Evolutionary conservation across 2,113 vertebrate species (phyloP).

Genomic region (Morone saxatilis): DNA sequence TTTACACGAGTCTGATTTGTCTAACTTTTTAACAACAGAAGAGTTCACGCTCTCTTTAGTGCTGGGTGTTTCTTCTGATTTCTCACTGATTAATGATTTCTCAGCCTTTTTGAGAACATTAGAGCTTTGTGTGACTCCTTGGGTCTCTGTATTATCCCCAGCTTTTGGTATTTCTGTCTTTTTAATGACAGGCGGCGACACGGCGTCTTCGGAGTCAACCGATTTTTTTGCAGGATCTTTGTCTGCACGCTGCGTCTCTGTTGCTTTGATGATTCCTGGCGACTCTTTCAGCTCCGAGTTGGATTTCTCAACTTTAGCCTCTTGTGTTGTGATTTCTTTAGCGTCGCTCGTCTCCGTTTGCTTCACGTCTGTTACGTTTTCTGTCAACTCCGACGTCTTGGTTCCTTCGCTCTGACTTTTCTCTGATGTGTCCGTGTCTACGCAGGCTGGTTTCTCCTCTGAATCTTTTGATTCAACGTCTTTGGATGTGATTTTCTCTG

Average conservation of each 20-base stretch:
- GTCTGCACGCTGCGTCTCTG: conserved; percentile 14
- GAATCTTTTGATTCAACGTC: conserved; percentile 16
- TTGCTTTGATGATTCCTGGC: conserved; percentile 8
- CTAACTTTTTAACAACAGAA: conserved; percentile 2
- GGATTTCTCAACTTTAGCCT: background rate
- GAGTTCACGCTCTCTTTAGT: background rate
- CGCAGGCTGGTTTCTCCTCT: background rate
- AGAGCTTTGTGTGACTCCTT: background rate
- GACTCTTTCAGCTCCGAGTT: background rate
- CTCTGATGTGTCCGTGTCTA: background rate
- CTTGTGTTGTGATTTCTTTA: background rate
- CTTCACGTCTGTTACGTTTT: background rate
- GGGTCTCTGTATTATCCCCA: background rate
- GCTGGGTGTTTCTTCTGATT: conserved; percentile 7
- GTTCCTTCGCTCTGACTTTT: background rate
- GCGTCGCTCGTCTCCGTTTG: background rate
- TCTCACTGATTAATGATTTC: background rate
- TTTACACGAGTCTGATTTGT: background rate
- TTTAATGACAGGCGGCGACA: background rate
- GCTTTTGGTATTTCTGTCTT: conserved; percentile 29
- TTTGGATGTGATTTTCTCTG: conserved; percentile 36
- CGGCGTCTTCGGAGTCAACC: background rate
- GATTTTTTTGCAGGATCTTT: conserved; percentile 26
- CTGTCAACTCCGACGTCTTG: background rate
- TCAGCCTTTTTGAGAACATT: conserved; percentile 36